Evolutionary conservation across 2,113 vertebrate species (phyloP).

Genomic region (Naja naja): DNA sequence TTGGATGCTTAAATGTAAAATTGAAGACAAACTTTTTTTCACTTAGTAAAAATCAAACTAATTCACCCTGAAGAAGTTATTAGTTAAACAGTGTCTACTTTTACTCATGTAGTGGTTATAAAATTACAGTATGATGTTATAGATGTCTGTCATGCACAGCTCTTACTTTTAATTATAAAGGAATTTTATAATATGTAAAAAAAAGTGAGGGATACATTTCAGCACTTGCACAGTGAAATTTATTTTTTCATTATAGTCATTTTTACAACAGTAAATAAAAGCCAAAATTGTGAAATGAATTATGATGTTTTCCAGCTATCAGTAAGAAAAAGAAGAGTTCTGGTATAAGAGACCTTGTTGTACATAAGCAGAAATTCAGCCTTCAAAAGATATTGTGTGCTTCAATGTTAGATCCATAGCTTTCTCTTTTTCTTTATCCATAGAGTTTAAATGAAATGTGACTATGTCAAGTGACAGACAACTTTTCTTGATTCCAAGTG

Average conservation of each 20-base stretch:
- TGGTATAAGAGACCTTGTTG: not conserved
- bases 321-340: not conserved
- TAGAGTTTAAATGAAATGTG: not conserved
- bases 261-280: not conserved
- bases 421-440: not conserved
- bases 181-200: conserved; percentile 6
- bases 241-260: not conserved
- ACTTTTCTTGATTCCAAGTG: not conserved
- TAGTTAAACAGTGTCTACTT: conserved; percentile 6
- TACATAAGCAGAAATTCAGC: not conserved
- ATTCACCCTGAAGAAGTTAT: not conserved
- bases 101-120: not conserved
- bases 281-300: not conserved
- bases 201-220: not conserved
- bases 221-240: not conserved
- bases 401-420: not conserved
- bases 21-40: conserved; percentile 1
- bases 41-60: not conserved
- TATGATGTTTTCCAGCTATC: not conserved
- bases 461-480: not conserved
- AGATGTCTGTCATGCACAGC: not conserved
- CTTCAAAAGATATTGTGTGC: not conserved
- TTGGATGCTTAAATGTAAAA: not conserved
- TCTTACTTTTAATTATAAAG: not conserved
- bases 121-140: not conserved